Evolutionary conservation across 2,797 vertebrate genomes (phyloP).

Genomic region (Gambusia yucatana): DNA sequence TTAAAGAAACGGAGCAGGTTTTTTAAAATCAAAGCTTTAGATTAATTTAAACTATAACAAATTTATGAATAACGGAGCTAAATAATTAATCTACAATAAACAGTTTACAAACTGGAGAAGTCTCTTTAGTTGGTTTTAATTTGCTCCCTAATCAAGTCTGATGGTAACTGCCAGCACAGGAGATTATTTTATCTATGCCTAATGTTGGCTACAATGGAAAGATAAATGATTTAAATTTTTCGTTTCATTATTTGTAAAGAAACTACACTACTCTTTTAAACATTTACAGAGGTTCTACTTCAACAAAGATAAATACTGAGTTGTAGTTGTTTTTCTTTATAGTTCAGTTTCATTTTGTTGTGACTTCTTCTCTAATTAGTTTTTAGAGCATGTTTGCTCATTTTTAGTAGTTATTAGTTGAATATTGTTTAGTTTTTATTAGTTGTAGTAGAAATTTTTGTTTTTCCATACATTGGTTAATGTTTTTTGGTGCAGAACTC

Average conservation of each 20-base stretch:
- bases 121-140: not conserved
- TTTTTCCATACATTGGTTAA: no score
- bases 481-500: no score
- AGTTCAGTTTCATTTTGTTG: no score
- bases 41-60: not conserved
- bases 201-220: not conserved
- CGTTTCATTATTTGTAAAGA: not conserved
- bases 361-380: no score
- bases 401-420: no score
- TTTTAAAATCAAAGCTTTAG: not conserved
- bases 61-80: not conserved
- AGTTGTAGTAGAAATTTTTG: not conserved
- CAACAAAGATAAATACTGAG: not conserved
- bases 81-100: not conserved
- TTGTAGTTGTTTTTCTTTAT: not conserved
- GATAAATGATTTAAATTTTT: not conserved
- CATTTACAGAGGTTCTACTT: not conserved
- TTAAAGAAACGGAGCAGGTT: not conserved
- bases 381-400: no score
- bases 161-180: not conserved
- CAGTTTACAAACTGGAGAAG: not conserved
- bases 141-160: not conserved
- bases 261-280: not conserved
- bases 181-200: not conserved
- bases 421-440: no score